These are phyloP conservation scores for Crossoptilon crossoptilon DNA, from an alignment of 2,797 vertebrate species.

Conservation along the genomic window DNA sequence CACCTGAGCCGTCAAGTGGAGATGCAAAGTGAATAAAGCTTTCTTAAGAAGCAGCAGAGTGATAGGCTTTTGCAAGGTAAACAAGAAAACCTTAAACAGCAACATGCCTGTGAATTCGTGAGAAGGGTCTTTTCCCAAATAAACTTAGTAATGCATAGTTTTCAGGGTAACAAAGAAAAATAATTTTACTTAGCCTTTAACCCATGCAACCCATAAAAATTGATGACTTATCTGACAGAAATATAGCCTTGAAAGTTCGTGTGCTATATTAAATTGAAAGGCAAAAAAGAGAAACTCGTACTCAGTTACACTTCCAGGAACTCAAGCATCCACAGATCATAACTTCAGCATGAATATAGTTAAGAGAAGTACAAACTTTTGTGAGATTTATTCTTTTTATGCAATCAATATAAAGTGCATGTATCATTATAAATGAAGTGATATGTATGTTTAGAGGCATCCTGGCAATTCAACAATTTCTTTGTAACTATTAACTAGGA, in stretches of 20 bases:
- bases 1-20: neutral
- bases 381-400: neutral
- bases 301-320: neutral
- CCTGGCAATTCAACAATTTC: neutral
- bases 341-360: neutral
- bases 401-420: neutral
- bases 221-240: neutral
- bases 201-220: neutral
- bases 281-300: neutral
- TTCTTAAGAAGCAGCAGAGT: neutral
- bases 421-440: neutral
- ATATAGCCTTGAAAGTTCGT: neutral
- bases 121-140: neutral
- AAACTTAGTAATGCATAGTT: neutral
- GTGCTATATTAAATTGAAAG: neutral
- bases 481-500: neutral
- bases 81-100: neutral
- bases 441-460: neutral
- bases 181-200: neutral
- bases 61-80: neutral
- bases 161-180: neutral
- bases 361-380: neutral
- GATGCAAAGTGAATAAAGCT: neutral
- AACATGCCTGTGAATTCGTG: neutral
- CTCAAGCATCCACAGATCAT: neutral